Evolutionary conservation across 1,140 invertebrate genomes (phyloP), one percentile per base, ranked within the genome.

Genomic region (Lucilia cuprina): DNA sequence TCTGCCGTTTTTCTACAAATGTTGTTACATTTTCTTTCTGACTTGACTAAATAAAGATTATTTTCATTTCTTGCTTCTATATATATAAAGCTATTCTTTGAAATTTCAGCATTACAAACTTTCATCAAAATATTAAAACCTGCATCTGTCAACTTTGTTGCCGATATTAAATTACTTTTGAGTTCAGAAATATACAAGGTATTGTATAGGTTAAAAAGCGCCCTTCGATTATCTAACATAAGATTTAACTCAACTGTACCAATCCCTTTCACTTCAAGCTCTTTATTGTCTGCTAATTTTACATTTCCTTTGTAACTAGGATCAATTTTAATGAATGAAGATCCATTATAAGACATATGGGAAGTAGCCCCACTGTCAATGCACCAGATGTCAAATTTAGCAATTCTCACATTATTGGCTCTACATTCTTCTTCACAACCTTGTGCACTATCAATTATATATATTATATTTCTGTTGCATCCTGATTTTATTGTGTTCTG

Each of bases 91-190:
- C 50, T 17, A 10, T 84, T 78, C n/a, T 80, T 41, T 10, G 2
- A 19, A 30, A 84, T 78, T 7, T 13, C 5, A 14, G 83, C 49
- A 60, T n/a, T 41, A 60, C 78, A 60, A 8, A 17, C 30, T 84
- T 35, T n/a, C 21, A 78, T 77, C 17, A 50, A 17, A 8, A 84
- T 19, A 3, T 30, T 50, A 13, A 21, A 78, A 7, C 83, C 83
- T 14, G 13, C 47, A 19, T 84, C 47, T 9, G 74, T 74, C n/a
- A 49, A 41, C n/a, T 80, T 84, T 0, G 47, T 14, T 14, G 49
- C 30, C 12, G 75, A 78, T 9, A 84, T 78, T 34, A 84, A 84
- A 34, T 84, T 84, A n/a, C 30, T 49, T 60, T 77, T 4, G n/a
- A 84, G 30, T n/a, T 30, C 41, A 10, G 74, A 21, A 14, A 77